A percentile compares a stretch with the other conserved stretches of the same genome.
These are phyloP conservation scores for Dysdera silvatica DNA, from an alignment of 1,140 invertebrate species.

Conservation along the genomic window DNA sequence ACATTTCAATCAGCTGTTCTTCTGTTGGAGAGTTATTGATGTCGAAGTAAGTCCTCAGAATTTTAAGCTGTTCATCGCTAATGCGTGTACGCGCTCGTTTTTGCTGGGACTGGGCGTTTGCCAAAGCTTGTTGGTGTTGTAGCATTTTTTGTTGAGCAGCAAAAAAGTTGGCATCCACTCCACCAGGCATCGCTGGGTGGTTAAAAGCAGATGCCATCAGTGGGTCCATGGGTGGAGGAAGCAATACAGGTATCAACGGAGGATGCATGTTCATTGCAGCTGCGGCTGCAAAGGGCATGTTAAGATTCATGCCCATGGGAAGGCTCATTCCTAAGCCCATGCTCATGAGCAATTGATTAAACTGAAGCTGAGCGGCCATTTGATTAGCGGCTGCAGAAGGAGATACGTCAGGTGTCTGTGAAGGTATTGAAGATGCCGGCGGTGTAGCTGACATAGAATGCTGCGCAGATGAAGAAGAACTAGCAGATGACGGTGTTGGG, in stretches of 20 bases:
- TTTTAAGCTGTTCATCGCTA: slow-evolving; percentile 94
- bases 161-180: slow-evolving; percentile 38
- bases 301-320: slow-evolving; percentile 63
- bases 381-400: slow-evolving; percentile 60
- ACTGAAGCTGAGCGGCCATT: slow-evolving; percentile 62
- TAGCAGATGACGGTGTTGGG: slow-evolving; percentile 22
- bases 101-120: slow-evolving; percentile 54
- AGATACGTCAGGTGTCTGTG: slow-evolving; percentile 12
- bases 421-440: slow-evolving; percentile 13
- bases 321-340: slow-evolving; percentile 58
- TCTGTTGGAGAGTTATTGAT: slow-evolving; percentile 98
- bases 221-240: slow-evolving; percentile 54
- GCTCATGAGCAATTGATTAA: slow-evolving; percentile 69
- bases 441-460: slow-evolving; percentile 12
- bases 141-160: slow-evolving; percentile 43
- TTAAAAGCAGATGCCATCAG: slow-evolving; percentile 38
- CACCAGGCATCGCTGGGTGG: slow-evolving; percentile 28
- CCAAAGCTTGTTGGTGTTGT: slow-evolving; percentile 43
- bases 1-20: slow-evolving; percentile 96
- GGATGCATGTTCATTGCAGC: slow-evolving; percentile 82
- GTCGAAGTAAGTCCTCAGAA: slow-evolving; percentile 93
- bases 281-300: slow-evolving; percentile 47
- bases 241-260: slow-evolving; percentile 79
- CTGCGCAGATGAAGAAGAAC: not conserved
- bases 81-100: slow-evolving; percentile 93